Percentiles rank a stretch among this genome's conserved stretches.
phyloP scores from a whole-genome alignment of 2,797 vertebrate genomes.

The Gymnothorax reevesii region DNA sequence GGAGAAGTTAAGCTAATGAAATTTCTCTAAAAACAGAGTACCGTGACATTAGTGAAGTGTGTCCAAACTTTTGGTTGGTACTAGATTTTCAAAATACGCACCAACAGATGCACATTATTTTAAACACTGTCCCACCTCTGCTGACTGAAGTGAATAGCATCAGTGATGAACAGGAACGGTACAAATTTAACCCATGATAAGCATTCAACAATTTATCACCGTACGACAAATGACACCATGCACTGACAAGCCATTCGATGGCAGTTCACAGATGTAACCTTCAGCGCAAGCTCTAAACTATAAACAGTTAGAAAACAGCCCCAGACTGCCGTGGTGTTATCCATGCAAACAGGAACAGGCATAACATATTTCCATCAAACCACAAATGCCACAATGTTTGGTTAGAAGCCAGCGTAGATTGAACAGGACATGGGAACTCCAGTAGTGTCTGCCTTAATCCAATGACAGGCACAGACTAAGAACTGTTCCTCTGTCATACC shows the following conservation, averaged over 20 bases:
- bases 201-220: background rate
- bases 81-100: background rate
- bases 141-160: background rate
- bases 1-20: no score
- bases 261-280: background rate
- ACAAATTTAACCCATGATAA: background rate
- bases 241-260: background rate
- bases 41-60: no score
- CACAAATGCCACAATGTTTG: background rate
- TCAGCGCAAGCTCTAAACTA: background rate
- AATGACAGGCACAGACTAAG: background rate
- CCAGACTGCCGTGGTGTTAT: background rate
- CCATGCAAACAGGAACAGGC: background rate
- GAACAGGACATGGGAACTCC: background rate
- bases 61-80: no score
- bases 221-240: background rate
- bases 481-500: slow-evolving; percentile 69
- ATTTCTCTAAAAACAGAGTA: no score
- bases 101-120: background rate
- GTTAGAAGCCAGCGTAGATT: background rate
- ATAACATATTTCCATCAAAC: background rate
- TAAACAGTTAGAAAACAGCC: background rate
- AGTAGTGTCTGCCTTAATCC: no score
- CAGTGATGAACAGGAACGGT: background rate
- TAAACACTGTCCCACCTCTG: background rate